Percentiles rank a stretch among this genome's conserved stretches.
These are phyloP conservation scores for Pantelozetes paolii DNA, from an alignment of 2,888 invertebrate species.

Conservation along the genomic window DNA sequence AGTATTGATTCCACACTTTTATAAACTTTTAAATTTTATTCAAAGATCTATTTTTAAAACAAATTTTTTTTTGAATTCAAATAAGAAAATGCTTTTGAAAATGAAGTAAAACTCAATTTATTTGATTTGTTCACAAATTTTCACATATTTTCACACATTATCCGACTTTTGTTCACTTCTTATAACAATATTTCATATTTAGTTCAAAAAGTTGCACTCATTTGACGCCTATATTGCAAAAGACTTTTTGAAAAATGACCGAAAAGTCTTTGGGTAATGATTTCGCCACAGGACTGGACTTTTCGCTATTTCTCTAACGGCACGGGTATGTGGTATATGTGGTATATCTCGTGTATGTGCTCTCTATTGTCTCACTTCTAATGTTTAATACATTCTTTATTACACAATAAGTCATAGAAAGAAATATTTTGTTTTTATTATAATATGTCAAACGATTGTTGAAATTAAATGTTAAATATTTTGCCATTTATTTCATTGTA, in stretches of 20 bases:
- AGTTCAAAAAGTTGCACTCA: neutral
- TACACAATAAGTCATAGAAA: neutral
- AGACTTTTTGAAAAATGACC: slow-evolving; percentile 34
- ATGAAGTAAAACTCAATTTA: neutral
- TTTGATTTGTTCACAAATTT: slow-evolving; percentile 1
- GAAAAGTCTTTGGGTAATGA: neutral
- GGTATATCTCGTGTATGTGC: neutral
- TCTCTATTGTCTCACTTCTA: neutral
- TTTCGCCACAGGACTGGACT: slow-evolving; percentile 25
- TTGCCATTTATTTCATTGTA: too few species aligned
- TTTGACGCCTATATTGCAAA: slow-evolving; percentile 21
- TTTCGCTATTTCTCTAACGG: neutral
- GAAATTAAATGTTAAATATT: too few species aligned
- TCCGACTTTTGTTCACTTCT: neutral
- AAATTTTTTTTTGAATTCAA: too few species aligned
- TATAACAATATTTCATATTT: neutral
- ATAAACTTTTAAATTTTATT: too few species aligned
- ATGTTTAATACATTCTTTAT: neutral
- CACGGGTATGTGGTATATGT: neutral
- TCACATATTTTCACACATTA: too few species aligned
- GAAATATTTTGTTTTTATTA: too few species aligned
- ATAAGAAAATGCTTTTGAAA: neutral
- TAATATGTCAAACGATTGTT: too few species aligned
- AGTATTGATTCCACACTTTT: too few species aligned
- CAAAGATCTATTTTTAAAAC: too few species aligned